Evolutionary conservation across 1,140 invertebrate species (phyloP).

Genomic region (Hyposmocoma kahamanoa): DNA sequence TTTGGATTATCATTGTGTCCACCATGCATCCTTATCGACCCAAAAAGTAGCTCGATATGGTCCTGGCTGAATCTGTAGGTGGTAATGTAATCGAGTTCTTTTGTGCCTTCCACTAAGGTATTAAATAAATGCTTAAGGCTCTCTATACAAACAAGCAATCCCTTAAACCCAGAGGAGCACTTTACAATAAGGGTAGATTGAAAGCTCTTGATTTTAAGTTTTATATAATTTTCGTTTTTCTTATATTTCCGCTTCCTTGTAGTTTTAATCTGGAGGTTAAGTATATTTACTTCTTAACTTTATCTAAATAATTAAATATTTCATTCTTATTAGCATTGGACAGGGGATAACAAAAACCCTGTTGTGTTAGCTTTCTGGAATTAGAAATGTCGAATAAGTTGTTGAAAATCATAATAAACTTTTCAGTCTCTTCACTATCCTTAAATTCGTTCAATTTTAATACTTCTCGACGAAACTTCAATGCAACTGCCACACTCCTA

Average conservation of each 20-base stretch:
- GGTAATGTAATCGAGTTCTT: conserved; percentile 23
- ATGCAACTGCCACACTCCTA: conserved; percentile 13
- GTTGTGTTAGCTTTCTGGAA: conserved; percentile 4
- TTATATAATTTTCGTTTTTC: conserved; percentile 1
- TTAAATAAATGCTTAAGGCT: conserved; percentile 29
- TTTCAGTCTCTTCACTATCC: conserved; percentile 8
- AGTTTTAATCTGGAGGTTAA: too few species aligned
- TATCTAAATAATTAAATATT: conserved; percentile 13
- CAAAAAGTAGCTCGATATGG: neutral
- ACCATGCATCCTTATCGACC: neutral
- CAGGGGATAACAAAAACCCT: conserved; percentile 13
- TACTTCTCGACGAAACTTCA: conserved; percentile 8
- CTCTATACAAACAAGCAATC: conserved; percentile 3
- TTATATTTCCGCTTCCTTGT: neutral
- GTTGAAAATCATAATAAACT: conserved; percentile 17
- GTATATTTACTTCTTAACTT: conserved; percentile 11
- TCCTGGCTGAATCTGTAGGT: conserved; percentile 39
- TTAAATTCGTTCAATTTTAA: conserved; percentile 10
- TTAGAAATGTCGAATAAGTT: conserved; percentile 21
- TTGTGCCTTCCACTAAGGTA: conserved; percentile 16
- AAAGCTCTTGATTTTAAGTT: conserved; percentile 13
- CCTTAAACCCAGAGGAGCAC: conserved; percentile 23
- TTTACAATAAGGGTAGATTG: conserved; percentile 11
- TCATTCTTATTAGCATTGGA: conserved; percentile 2
- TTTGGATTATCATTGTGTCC: neutral